Evolutionary conservation across 2,113 vertebrate genomes (phyloP).

Genomic region (Malurus cyaneus): DNA sequence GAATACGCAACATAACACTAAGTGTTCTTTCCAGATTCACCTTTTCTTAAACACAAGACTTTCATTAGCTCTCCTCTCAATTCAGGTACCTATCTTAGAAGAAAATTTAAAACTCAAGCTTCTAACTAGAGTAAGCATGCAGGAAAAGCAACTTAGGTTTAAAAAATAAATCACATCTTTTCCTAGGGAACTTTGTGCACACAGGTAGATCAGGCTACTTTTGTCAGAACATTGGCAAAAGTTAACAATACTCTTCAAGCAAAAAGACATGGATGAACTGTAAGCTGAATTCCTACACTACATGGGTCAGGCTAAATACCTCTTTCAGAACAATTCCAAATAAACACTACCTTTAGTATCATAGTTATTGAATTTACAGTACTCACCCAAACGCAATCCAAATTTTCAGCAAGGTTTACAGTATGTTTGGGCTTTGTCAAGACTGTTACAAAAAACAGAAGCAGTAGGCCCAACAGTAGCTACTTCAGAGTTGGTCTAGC

Average conservation of each 20-base stretch:
- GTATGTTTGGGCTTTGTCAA: not conserved
- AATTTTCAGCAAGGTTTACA: not conserved
- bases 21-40: not conserved
- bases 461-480: not conserved
- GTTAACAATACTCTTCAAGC: not conserved
- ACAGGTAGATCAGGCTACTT: not conserved
- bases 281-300: not conserved
- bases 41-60: not conserved
- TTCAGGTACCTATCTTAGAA: not conserved
- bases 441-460: not conserved
- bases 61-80: not conserved
- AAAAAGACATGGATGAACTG: not conserved
- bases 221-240: not conserved
- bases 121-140: not conserved
- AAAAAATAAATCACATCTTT: not conserved
- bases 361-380: not conserved
- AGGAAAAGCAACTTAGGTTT: not conserved
- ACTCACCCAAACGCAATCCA: not conserved
- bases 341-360: not conserved
- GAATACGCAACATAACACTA: not conserved
- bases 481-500: not conserved
- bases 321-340: not conserved
- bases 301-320: not conserved
- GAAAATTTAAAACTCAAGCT: not conserved
- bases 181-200: not conserved